A percentile compares a stretch with the other conserved stretches of the same genome.
These are phyloP conservation scores for Apodemus agrarius DNA, from an alignment of 2,797 vertebrate species.

Conservation along the genomic window DNA sequence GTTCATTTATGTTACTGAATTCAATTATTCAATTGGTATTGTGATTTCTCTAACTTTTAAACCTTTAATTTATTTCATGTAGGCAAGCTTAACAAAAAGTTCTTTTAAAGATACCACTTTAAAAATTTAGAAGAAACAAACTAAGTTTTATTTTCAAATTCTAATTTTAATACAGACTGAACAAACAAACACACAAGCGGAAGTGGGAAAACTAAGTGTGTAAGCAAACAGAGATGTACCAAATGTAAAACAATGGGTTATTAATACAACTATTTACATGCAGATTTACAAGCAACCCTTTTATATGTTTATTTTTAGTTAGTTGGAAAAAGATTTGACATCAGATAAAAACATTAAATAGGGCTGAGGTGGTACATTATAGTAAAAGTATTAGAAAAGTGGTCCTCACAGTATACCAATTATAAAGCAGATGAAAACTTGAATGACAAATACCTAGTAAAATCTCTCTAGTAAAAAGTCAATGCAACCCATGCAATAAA, in stretches of 20 bases:
- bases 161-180: constrained; percentile 84
- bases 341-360: constrained; percentile 78
- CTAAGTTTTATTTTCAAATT: constrained; percentile 87
- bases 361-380: constrained; percentile 74
- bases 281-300: constrained; percentile 86
- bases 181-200: constrained; percentile 84
- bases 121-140: constrained; percentile 82
- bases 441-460: constrained; percentile 79
- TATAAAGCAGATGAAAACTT: constrained; percentile 80
- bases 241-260: constrained; percentile 85
- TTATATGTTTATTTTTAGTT: constrained; percentile 80
- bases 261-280: constrained; percentile 90
- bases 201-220: constrained; percentile 83
- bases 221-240: constrained; percentile 85
- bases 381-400: constrained; percentile 83
- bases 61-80: constrained; percentile 40
- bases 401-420: constrained; percentile 70
- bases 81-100: constrained; percentile 56
- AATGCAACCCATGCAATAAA: constrained; percentile 80
- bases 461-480: constrained; percentile 79
- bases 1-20: background rate
- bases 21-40: constrained; percentile 28
- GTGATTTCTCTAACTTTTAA: constrained; percentile 47
- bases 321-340: constrained; percentile 79
- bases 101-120: constrained; percentile 62